A percentile compares a stretch with the other conserved stretches of the same genome.
These are phyloP conservation scores for Morpho helenor DNA, from an alignment of 2,888 invertebrate species.

Conservation along the genomic window DNA sequence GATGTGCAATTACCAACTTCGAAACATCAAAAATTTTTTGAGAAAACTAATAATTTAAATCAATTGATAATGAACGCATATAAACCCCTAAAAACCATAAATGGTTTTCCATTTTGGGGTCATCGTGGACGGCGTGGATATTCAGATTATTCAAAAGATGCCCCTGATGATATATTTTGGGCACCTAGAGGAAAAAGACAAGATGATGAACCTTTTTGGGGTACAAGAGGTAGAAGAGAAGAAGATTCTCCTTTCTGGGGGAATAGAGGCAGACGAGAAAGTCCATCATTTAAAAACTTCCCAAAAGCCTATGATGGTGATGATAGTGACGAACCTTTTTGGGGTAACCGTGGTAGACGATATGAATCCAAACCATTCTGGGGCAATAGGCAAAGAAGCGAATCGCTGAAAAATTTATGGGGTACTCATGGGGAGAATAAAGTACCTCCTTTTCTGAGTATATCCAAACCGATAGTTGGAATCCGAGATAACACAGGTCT, in stretches of 20 bases:
- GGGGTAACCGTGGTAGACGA: constrained; percentile 41
- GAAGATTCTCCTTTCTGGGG: constrained; percentile 43
- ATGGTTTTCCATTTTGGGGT: constrained; percentile 43
- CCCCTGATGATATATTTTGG: constrained; percentile 27
- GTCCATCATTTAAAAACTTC: neutral
- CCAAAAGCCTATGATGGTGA: constrained; percentile 37
- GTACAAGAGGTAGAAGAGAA: constrained; percentile 46
- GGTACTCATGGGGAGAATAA: constrained; percentile 51
- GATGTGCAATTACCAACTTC: constrained; percentile 21
- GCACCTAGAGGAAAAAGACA: constrained; percentile 39
- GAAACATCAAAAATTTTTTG: constrained; percentile 10
- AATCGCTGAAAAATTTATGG: constrained; percentile 47
- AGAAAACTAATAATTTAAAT: constrained; percentile 28
- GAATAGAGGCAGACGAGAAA: constrained; percentile 38
- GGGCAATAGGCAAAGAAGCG: constrained; percentile 58
- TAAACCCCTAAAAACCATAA: constrained; percentile 15
- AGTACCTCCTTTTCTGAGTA: neutral
- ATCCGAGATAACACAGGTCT: constrained; percentile 24
- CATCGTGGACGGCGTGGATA: constrained; percentile 45
- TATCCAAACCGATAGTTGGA: too few relatives aligned
- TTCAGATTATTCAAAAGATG: constrained; percentile 32
- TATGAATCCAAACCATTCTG: constrained; percentile 54
- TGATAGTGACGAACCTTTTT: constrained; percentile 47
- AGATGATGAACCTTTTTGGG: constrained; percentile 51
- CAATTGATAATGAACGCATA: constrained; percentile 16